A percentile compares a stretch with the other conserved stretches of the same genome.
These are phyloP conservation scores for Glareola pratincola DNA, from an alignment of 2,113 vertebrate species.

Conservation along the genomic window DNA sequence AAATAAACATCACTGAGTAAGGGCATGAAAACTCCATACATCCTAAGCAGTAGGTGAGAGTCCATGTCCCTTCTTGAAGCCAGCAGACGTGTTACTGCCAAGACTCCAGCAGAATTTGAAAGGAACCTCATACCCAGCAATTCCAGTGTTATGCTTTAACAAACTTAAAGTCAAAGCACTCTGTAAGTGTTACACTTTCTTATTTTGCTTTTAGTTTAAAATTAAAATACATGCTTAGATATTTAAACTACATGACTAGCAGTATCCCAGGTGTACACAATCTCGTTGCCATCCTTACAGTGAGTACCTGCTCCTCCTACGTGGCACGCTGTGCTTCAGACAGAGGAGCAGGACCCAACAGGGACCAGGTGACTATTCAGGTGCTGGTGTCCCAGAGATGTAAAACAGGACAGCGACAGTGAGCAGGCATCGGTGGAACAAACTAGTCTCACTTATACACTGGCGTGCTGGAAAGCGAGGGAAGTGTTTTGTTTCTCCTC, in stretches of 20 bases:
- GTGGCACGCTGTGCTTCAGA: background rate
- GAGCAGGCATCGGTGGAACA: background rate
- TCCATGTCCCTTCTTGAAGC: background rate
- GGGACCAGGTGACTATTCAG: fast-evolving
- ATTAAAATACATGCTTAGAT: background rate
- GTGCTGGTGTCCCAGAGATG: background rate
- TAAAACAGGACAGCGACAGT: background rate
- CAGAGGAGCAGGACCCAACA: background rate
- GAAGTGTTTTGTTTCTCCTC: background rate
- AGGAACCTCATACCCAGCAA: background rate
- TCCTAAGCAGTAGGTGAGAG: background rate
- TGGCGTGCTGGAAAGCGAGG: background rate
- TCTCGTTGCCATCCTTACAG: background rate
- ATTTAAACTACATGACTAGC: background rate
- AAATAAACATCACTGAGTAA: background rate
- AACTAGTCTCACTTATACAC: background rate
- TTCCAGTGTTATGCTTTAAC: background rate
- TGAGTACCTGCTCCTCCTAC: background rate
- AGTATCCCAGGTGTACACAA: background rate
- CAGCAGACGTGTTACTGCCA: background rate
- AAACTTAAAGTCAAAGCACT: background rate
- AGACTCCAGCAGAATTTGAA: background rate
- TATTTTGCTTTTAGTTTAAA: background rate
- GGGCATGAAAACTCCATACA: background rate
- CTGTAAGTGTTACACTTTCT: background rate